These are phyloP conservation scores for Subanguina moxae DNA, from an alignment of 1,140 invertebrate genomes.

Conservation along the genomic window DNA sequence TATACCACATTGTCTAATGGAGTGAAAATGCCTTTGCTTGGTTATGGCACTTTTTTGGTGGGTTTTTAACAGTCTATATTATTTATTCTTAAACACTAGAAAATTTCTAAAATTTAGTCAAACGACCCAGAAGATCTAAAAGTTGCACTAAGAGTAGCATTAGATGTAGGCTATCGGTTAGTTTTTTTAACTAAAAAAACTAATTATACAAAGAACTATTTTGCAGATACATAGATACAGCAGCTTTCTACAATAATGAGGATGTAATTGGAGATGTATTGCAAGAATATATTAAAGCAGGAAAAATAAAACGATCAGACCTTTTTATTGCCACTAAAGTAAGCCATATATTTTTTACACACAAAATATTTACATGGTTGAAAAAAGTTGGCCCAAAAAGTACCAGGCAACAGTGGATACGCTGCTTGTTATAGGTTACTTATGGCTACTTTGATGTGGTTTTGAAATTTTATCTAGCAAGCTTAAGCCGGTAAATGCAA, in stretches of 20 bases:
- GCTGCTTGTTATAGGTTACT: too few relatives aligned
- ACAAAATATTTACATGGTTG: too few relatives aligned
- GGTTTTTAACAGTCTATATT: constrained; percentile 5
- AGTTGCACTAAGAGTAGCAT: constrained; percentile 67
- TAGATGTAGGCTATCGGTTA: constrained; percentile 67
- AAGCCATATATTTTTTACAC: too few relatives aligned
- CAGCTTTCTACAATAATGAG: constrained; percentile 71
- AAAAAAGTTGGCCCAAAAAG: too few relatives aligned
- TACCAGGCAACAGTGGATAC: too few relatives aligned
- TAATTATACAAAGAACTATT: neutral
- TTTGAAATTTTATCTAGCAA: too few relatives aligned
- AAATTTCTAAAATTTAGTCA: constrained; percentile 62
- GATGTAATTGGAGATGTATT: constrained; percentile 33
- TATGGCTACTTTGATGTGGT: too few relatives aligned
- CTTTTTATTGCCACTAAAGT: constrained; percentile 35
- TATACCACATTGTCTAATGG: constrained; percentile 31
- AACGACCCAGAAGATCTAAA: constrained; percentile 68
- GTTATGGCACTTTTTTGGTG: constrained; percentile 46
- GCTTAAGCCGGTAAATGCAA: too few relatives aligned
- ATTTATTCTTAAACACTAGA: neutral
- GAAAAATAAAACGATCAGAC: constrained; percentile 34
- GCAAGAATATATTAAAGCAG: constrained; percentile 36
- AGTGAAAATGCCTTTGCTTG: constrained; percentile 32
- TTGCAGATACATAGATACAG: constrained; percentile 65
- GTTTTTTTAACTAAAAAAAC: neutral